These are phyloP conservation scores for Macrosiphum euphorbiae DNA, from an alignment of 2,888 invertebrate species.

Conservation along the genomic window DNA sequence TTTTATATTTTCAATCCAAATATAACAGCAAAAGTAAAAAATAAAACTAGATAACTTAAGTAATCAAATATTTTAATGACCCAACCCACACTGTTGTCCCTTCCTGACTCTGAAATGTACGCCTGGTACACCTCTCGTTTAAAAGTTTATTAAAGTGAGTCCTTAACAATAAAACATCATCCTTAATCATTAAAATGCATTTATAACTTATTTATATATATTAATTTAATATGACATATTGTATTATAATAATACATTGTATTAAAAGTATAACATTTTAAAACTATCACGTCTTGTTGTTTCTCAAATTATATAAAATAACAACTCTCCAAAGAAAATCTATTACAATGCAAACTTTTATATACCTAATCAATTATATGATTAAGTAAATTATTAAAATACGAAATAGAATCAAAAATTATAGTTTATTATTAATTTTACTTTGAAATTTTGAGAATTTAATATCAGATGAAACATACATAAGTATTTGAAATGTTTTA, in stretches of 20 bases:
- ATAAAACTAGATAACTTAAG: neutral
- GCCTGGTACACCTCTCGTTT: neutral
- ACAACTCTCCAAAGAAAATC: neutral
- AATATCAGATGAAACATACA: neutral
- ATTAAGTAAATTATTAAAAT: neutral
- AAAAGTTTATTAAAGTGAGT: neutral
- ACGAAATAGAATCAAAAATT: neutral
- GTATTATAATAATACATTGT: too few species aligned
- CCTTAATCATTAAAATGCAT: neutral
- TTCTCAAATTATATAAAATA: neutral
- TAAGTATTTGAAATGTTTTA: neutral
- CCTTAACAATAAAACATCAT: neutral
- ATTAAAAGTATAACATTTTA: neutral
- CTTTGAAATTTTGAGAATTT: neutral
- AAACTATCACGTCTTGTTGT: neutral
- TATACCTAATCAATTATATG: constrained; percentile 6
- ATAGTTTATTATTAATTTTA: neutral
- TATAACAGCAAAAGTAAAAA: neutral
- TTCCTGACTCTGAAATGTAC: neutral
- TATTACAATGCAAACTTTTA: neutral
- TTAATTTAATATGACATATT: neutral
- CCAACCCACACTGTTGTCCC: neutral
- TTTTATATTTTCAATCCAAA: neutral
- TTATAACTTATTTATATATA: neutral
- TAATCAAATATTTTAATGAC: neutral